Evolutionary conservation across 2,113 vertebrate genomes (phyloP), one percentile per base, ranked within the genome.

Genomic region (Lichenostomus cassidix): DNA sequence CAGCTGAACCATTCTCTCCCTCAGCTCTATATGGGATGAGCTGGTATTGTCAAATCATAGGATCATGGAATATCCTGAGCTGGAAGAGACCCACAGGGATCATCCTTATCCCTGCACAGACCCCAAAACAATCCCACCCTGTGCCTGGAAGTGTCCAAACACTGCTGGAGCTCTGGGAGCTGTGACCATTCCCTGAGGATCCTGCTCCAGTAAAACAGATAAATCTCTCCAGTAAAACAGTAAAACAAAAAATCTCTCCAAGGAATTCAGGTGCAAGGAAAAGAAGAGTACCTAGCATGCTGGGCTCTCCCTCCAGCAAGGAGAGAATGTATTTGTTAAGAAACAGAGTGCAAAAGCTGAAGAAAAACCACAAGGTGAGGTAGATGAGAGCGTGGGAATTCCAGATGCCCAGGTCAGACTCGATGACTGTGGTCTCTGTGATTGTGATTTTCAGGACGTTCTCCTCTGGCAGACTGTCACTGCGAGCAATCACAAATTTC

Each of bases 281-380:
- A 70, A 14, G 15, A 0, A 41, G 10, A 22, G 6, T 98, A 99
- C 99, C 99, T 63, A 99, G 97, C 98, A 99, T 98, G 97, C 99
- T 98, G 21, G 99, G 99, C 91, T 99, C 99, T 59, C 99, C 99
- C 81, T 99, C 98, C 95, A 99, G 97, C 90, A 99, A 97, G 0
- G 99, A 98, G 67, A 99, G 97, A 75, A 99, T 99, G 89, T 99
- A 99, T 97, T 99, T 99, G 97, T 99, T 99, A 83, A 99, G 99
- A 85, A 99, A 99, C 23, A 99, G 98, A 0, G 99, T 99, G 97
- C 99, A 99, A 97, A 99, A 99, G 98, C 99, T 99, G 98, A 99
- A 99, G 97, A 99, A 99, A 93, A 98, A 99, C 99, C 99, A 99
- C 31, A 99, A 83, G 5, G 95, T 93, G 96, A 99, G 98, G 97